Conservation (phyloP, 2,113 vertebrate genomes). For the Eurystomus gularis region DNA sequence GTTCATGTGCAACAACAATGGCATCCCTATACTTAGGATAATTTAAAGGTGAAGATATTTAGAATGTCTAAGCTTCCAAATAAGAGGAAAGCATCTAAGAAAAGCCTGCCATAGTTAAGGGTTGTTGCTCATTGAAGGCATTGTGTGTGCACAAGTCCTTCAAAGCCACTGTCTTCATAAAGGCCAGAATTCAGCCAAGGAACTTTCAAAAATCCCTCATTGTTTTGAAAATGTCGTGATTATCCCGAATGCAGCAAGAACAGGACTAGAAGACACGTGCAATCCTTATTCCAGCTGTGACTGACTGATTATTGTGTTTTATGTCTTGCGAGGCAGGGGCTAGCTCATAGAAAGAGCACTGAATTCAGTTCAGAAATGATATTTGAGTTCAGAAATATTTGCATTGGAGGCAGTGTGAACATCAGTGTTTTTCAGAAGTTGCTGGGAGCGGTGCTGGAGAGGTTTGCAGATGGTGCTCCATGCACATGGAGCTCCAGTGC, state of each 20-base stretch:
- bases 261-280: neutral
- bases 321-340: neutral
- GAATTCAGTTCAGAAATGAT: neutral
- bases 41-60: neutral
- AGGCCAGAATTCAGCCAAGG: neutral
- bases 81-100: neutral
- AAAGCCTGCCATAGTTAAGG: neutral
- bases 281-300: neutral
- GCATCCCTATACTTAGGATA: neutral
- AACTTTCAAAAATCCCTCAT: neutral
- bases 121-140: neutral
- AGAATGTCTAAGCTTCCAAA: neutral
- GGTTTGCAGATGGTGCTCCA: neutral
- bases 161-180: neutral
- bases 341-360: neutral
- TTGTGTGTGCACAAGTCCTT: neutral
- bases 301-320: neutral
- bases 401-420: neutral
- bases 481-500: rapidly evolving
- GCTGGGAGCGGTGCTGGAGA: neutral
- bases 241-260: neutral
- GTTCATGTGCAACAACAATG: neutral
- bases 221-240: neutral
- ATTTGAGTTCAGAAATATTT: neutral
- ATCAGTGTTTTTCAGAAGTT: neutral